Conservation (phyloP, 2,888 invertebrate genomes). For the Drosophila barbarae region DNA sequence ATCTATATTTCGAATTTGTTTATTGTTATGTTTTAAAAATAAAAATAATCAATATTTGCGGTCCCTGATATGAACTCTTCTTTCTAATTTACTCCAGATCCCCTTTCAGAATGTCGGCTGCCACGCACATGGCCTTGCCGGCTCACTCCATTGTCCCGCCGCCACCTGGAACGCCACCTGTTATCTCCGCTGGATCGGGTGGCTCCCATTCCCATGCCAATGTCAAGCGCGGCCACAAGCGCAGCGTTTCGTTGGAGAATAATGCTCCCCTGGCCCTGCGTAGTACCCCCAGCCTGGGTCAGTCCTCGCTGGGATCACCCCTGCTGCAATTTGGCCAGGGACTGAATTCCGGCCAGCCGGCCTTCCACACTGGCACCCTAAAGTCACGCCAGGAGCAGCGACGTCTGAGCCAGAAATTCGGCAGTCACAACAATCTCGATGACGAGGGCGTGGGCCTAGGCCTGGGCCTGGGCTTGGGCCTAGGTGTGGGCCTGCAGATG, state of each 20-base stretch:
- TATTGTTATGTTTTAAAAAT: too few relatives aligned
- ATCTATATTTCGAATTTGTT: not conserved
- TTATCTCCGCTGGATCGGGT: not conserved
- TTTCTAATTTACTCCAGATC: not conserved
- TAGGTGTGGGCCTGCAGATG: constrained; percentile 58
- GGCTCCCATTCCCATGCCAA: not conserved
- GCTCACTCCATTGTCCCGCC: constrained; percentile 57
- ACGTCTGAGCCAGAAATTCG: constrained; percentile 77
- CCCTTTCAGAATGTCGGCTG: constrained; percentile 48
- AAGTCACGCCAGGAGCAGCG: constrained; percentile 79
- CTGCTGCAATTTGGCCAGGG: constrained; percentile 52
- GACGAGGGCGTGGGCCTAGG: constrained; percentile 66
- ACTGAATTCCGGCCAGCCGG: constrained; percentile 2
- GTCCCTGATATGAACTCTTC: not conserved
- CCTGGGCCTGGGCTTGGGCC: constrained; percentile 31
- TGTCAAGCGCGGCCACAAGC: constrained; percentile 77
- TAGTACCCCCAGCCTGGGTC: constrained; percentile 72
- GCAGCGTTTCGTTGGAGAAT: constrained; percentile 78
- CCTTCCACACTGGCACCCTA: constrained; percentile 75
- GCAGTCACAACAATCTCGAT: constrained; percentile 78
- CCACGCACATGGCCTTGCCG: constrained; percentile 66
- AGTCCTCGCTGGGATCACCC: constrained; percentile 53
- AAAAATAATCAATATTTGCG: too few relatives aligned
- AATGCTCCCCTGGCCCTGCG: constrained; percentile 60
- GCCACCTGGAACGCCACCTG: constrained; percentile 34